These are phyloP conservation scores for Agapornis canus DNA, from an alignment of 2,797 vertebrate genomes.

Conservation along the genomic window DNA sequence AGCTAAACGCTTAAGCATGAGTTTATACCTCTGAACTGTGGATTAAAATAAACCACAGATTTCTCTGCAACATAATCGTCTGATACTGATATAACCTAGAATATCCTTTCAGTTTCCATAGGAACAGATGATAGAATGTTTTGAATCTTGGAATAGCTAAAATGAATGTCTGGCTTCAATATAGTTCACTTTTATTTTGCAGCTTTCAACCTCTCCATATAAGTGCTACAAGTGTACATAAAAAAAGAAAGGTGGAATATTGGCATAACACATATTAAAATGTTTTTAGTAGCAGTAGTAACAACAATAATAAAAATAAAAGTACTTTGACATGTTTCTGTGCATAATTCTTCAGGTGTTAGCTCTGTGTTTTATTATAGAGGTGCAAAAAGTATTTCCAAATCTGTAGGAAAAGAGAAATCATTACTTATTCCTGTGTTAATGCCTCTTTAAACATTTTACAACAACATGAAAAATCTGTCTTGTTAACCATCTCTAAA, in stretches of 20 bases:
- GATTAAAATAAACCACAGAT: constrained; percentile 75
- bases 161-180: constrained; percentile 46
- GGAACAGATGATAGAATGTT: constrained; percentile 73
- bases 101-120: constrained; percentile 77
- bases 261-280: not conserved
- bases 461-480: not conserved
- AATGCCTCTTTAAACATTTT: not conserved
- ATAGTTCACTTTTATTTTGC: constrained; percentile 43
- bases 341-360: not conserved
- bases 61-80: constrained; percentile 65
- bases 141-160: constrained; percentile 63
- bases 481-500: not conserved
- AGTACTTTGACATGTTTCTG: not conserved
- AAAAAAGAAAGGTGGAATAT: not conserved
- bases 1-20: constrained; percentile 44
- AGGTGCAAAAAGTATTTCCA: not conserved
- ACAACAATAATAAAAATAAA: not conserved
- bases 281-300: not conserved
- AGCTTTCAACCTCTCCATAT: not conserved
- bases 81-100: constrained; percentile 75
- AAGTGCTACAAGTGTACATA: not conserved
- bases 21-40: constrained; percentile 61
- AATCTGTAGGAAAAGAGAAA: not conserved
- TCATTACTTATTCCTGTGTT: not conserved
- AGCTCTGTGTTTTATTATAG: not conserved